Evolutionary conservation across 2,113 vertebrate species (phyloP), one percentile per base, ranked within the genome.

Genomic region (Oostethus manadensis): DNA sequence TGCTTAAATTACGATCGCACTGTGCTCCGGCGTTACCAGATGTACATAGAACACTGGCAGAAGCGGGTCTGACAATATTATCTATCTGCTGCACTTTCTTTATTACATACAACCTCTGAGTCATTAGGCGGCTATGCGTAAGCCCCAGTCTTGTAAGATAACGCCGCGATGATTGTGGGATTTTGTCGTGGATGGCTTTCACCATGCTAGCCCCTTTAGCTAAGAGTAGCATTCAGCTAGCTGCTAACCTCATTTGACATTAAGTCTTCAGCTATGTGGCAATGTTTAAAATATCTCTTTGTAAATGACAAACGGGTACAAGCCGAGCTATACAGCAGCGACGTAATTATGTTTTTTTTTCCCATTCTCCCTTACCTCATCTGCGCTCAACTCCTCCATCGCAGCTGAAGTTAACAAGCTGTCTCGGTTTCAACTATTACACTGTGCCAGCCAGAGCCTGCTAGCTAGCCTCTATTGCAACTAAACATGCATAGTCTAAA

Each of bases 331-430:
- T 40, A 21, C 11, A 7, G 1, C 3, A 6, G 1, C 1, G 50
- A 8, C 3, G 3, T 18, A 17, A 17, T 18, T 45, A 16, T 4
- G 22, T 26, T 45, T 45, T 16, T 3, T 51, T 38, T 54, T 57
- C 26, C n/a, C 51, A 17, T 64, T 55, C 63, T 60, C 66, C 18
- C 94, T 93, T 90, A 95, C 96, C 96, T 98, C 96, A 64, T 98
- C 96, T 84, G 96, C 94, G 90, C 94, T 98, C 86, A 98, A 89
- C 89, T 98, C 94, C 91, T 98, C 96, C 96, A 98, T 96, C 81
- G 86, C 88, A 88, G 73, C 78, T 82, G 35, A 71, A 73, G 51
- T 77, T 66, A 71, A 76, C 70, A 51, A 56, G 67, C 82, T 76
- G 64, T 83, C 84, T 86, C 82, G 86, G 82, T 85, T 83, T 80